phyloP scores from a whole-genome alignment of 2,797 vertebrate species.

The Sparidentex hasta region DNA sequence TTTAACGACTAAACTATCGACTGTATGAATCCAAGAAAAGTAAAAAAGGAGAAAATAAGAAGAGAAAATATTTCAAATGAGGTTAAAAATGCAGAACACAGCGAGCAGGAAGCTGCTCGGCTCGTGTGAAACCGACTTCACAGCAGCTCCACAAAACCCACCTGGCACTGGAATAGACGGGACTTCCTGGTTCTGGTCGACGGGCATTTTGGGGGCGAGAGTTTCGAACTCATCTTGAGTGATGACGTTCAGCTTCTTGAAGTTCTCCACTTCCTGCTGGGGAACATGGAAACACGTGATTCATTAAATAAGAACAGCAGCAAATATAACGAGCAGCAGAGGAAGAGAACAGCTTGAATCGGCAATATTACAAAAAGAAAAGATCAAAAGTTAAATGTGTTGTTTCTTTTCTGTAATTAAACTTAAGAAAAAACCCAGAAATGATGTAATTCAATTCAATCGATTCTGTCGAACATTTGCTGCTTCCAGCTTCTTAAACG shows the following conservation, averaged over 20 bases:
- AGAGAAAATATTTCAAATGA: neutral
- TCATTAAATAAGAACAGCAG: neutral
- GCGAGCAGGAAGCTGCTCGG: neutral
- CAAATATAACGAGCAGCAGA: too few relatives aligned
- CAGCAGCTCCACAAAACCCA: constrained; percentile 52
- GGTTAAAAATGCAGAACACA: neutral
- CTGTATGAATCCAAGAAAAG: too few relatives aligned
- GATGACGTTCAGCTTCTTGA: constrained; percentile 94
- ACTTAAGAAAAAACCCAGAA: too few relatives aligned
- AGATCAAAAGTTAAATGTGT: too few relatives aligned
- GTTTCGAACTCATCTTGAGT: constrained; percentile 93
- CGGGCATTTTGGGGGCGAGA: constrained; percentile 85
- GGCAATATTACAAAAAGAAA: neutral
- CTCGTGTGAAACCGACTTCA: neutral
- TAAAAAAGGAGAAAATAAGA: neutral
- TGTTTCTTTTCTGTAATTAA: too few relatives aligned
- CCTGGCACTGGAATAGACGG: constrained; percentile 84
- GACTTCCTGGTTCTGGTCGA: constrained; percentile 85
- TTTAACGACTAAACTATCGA: too few relatives aligned
- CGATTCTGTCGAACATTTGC: too few relatives aligned
- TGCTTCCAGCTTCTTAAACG: too few relatives aligned
- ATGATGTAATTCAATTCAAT: too few relatives aligned
- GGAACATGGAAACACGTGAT: constrained; percentile 30
- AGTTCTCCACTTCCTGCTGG: constrained; percentile 92
- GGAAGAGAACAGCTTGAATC: neutral